These are phyloP conservation scores for Trichogramma pretiosum DNA, from an alignment of 1,140 invertebrate genomes.

Conservation along the genomic window DNA sequence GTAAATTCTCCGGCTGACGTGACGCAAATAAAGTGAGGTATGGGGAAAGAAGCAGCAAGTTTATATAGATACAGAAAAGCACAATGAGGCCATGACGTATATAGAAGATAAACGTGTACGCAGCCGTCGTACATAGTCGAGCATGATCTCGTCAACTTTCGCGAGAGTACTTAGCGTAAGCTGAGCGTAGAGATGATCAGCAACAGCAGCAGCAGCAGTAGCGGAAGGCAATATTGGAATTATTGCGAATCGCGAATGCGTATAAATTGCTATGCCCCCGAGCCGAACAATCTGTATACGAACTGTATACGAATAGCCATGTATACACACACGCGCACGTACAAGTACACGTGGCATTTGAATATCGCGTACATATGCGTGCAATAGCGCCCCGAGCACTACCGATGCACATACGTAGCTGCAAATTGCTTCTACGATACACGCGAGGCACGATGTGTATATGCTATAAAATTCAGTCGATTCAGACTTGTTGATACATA, in stretches of 20 bases:
- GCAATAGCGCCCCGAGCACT: constrained; percentile 39
- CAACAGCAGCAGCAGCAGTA: too few species aligned
- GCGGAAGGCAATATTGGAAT: constrained; percentile 44
- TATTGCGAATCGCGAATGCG: constrained; percentile 40
- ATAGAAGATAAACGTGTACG: too few species aligned
- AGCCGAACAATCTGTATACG: constrained; percentile 42
- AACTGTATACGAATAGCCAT: too few species aligned
- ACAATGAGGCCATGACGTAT: too few species aligned
- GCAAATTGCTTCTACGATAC: constrained; percentile 43
- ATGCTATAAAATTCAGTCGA: too few species aligned
- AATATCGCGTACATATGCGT: constrained; percentile 39
- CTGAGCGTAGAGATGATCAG: too few species aligned
- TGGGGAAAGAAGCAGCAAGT: background rate
- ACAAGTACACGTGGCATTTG: constrained; percentile 40
- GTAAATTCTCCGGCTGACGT: constrained; percentile 12
- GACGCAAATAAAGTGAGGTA: background rate
- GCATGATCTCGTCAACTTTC: constrained; percentile 21
- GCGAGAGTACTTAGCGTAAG: constrained; percentile 38
- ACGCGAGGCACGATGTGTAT: too few species aligned
- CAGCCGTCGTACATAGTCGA: background rate
- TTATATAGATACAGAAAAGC: too few species aligned
- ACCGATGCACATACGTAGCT: too few species aligned
- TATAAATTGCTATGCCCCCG: too few species aligned
- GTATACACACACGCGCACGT: constrained; percentile 30
- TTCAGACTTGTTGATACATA: too few species aligned